A percentile compares a stretch with the other conserved stretches of the same genome.
These are phyloP conservation scores for Microtus montanus DNA, from an alignment of 2,113 vertebrate genomes.

Conservation along the genomic window DNA sequence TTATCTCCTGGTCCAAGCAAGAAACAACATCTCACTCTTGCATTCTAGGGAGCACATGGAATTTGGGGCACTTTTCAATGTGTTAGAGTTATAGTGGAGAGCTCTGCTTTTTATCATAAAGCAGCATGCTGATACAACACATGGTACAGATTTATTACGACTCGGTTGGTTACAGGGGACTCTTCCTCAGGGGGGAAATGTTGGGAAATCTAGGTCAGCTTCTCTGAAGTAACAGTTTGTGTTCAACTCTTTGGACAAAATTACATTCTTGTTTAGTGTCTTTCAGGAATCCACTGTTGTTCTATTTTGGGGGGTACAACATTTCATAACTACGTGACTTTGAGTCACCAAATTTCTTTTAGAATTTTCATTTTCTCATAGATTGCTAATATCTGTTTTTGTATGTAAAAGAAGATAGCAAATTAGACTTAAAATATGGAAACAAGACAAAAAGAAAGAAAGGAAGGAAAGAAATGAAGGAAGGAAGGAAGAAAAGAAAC, in stretches of 20 bases:
- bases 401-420: background rate
- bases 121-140: background rate
- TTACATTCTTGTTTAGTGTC: background rate
- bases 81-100: too few species aligned
- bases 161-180: too few species aligned
- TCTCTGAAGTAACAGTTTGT: background rate
- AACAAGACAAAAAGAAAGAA: background rate
- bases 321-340: background rate
- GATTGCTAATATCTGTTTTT: background rate
- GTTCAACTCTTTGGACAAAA: background rate
- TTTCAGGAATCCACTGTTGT: background rate
- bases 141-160: background rate
- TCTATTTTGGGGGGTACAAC: fast-evolving
- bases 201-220: background rate
- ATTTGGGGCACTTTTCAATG: background rate
- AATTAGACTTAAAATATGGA: background rate
- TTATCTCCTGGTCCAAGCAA: background rate
- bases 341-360: background rate
- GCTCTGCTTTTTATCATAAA: background rate
- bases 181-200: background rate
- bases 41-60: background rate
- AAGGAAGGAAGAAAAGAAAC: background rate
- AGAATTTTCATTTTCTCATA: background rate
- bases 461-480: too few species aligned
- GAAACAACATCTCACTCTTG: background rate